These are phyloP conservation scores for Mastacembelus armatus DNA, from an alignment of 2,797 vertebrate species.

Conservation along the genomic window DNA sequence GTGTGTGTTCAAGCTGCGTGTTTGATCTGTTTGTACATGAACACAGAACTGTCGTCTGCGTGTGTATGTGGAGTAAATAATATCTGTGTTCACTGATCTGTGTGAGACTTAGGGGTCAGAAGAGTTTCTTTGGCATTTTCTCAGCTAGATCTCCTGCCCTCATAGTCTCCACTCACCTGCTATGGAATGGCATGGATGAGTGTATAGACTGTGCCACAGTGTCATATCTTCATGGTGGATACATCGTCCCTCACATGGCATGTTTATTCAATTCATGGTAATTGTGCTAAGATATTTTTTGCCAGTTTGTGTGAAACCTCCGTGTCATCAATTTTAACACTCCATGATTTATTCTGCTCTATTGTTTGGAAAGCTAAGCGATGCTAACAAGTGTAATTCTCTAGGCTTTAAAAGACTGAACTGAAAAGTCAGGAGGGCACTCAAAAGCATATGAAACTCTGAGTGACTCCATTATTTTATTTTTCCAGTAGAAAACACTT, in stretches of 20 bases:
- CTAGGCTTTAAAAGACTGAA: neutral
- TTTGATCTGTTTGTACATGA: slow-evolving; percentile 18
- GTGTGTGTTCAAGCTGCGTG: slow-evolving; percentile 6
- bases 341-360: neutral
- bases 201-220: too few relatives aligned
- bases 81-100: slow-evolving; percentile 57
- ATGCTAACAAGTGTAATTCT: too few relatives aligned
- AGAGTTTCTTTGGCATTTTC: slow-evolving; percentile 58
- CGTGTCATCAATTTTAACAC: neutral
- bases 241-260: too few relatives aligned
- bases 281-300: neutral
- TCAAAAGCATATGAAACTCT: neutral
- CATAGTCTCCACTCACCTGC: slow-evolving; percentile 52
- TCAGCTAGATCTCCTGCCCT: slow-evolving; percentile 21
- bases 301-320: neutral
- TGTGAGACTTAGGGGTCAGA: slow-evolving; percentile 59
- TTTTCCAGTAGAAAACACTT: neutral
- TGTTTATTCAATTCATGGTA: neutral
- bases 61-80: slow-evolving; percentile 32
- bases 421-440: neutral
- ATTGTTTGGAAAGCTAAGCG: too few relatives aligned
- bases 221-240: too few relatives aligned
- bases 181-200: slow-evolving; percentile 44
- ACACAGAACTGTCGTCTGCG: slow-evolving; percentile 17
- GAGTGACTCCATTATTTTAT: slow-evolving; percentile 37